A percentile compares a stretch with the other conserved stretches of the same genome.
These are phyloP conservation scores for Cephus cinctus DNA, from an alignment of 1,140 invertebrate genomes.

Conservation along the genomic window DNA sequence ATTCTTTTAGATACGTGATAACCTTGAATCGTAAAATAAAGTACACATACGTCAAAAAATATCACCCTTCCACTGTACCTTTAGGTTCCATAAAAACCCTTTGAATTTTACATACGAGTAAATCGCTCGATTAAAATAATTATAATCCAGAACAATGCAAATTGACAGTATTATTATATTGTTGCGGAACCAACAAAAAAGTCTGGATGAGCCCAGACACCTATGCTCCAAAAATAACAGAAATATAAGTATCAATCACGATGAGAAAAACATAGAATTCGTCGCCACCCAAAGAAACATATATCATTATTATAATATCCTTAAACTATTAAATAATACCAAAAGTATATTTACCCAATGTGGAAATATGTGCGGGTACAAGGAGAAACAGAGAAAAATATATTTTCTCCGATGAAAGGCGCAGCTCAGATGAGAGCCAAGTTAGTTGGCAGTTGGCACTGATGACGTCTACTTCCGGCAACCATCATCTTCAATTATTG, in stretches of 20 bases:
- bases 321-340: too few species aligned
- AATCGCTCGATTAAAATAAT: not conserved
- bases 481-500: constrained; percentile 36
- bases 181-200: constrained; percentile 3
- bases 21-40: constrained; percentile 17
- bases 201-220: too few species aligned
- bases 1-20: not conserved
- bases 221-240: constrained; percentile 11
- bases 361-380: constrained; percentile 27
- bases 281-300: constrained; percentile 8
- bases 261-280: constrained; percentile 5
- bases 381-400: constrained; percentile 34
- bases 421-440: constrained; percentile 31
- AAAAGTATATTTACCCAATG: constrained; percentile 40
- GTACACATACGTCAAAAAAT: constrained; percentile 4
- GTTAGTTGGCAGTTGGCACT: constrained; percentile 50
- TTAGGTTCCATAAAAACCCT: not conserved
- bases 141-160: not conserved
- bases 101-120: not conserved
- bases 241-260: too few species aligned
- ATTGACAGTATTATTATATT: not conserved
- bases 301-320: constrained; percentile 5
- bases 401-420: constrained; percentile 38
- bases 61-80: not conserved
- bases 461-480: constrained; percentile 53